Conservation (phyloP, 1,140 invertebrate species). For the Trichonephila clavipes region DNA sequence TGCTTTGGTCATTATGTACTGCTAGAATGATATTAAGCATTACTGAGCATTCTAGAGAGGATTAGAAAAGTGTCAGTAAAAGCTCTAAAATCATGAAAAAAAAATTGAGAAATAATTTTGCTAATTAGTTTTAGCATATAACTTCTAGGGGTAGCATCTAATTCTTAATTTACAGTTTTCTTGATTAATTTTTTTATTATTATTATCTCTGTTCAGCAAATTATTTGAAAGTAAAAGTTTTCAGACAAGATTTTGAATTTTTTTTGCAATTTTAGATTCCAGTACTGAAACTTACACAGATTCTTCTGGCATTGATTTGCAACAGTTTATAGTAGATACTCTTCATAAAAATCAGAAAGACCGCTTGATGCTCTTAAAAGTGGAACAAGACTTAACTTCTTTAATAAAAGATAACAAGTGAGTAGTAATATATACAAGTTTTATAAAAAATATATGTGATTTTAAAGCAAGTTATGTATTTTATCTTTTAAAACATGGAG, state of each 20-base stretch:
- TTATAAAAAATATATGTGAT: neutral
- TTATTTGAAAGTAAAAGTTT: neutral
- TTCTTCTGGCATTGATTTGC: slow-evolving; percentile 90
- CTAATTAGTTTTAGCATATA: too few species aligned
- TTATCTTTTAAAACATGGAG: neutral
- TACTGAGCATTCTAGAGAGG: too few species aligned
- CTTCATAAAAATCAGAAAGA: slow-evolving; percentile 95
- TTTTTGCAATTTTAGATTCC: slow-evolving; percentile 82
- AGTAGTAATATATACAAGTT: slow-evolving; percentile 79
- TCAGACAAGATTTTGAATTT: too few species aligned
- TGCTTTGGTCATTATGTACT: too few species aligned
- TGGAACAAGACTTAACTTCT: slow-evolving; percentile 88
- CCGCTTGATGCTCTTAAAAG: slow-evolving; percentile 89
- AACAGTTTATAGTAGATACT: slow-evolving; percentile 93
- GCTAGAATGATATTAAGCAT: too few species aligned
- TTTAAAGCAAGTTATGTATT: neutral
- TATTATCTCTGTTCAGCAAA: neutral
- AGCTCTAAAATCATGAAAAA: too few species aligned
- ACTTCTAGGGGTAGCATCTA: neutral
- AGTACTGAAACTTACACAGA: slow-evolving; percentile 89
- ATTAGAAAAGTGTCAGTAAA: too few species aligned
- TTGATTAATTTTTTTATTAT: neutral
- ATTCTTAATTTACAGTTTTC: neutral
- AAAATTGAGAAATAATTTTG: too few species aligned
- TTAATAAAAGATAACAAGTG: slow-evolving; percentile 91